Base-by-base conservation (phyloP, 2,113 vertebrate genomes). In the Pyrgilauda ruficollis region DNA sequence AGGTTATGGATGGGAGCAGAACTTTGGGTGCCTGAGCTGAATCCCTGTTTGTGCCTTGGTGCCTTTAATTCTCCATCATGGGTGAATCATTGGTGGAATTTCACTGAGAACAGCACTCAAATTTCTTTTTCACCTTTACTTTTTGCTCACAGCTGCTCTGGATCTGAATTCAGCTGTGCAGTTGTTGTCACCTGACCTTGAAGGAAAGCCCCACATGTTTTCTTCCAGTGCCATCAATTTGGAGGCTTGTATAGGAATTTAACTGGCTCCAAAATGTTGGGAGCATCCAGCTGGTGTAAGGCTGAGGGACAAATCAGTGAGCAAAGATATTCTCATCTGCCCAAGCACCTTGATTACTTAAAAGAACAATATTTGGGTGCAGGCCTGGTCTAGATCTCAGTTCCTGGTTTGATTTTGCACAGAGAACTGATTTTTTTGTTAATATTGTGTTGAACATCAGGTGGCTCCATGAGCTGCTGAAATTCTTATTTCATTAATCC, bases 161-260 rank as follows among this genome's bases (percentile, higher is more conserved):
- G 19, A 26, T 59, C 23, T 24, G 30, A 43, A 78, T 87, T 59
- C 58, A 73, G 2, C 47, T 20, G 10, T 27, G 27, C 16, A 46
- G 14, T 35, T 92, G 23, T 15, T 72, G 70, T 37, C 33, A 41
- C 37, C 30, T 59, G 14, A 33, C n/a, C n/a, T 24, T 64, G 41
- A 43, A 33, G n/a, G 39, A 81, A 56, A 55, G 31, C 37, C 14
- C 10, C 18, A 24, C 0, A 0, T 19, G 9, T n/a, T 63, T 81
- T 58, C 4, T 62, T 84, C 24, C 66, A 55, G 43, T 59, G 27
- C 23, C 55, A 12, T 15, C 24, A 9, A 6, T 13, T 18, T 91
- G 52, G 27, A 52, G 31, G 31, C 26, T 62, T 62, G 2, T 19
- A 13, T 37, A 28, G 56, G 47, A 55, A 19, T 41, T 91, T 19